These are phyloP conservation scores for Halotydeus destructor DNA, from an alignment of 1,140 invertebrate species.

Conservation along the genomic window DNA sequence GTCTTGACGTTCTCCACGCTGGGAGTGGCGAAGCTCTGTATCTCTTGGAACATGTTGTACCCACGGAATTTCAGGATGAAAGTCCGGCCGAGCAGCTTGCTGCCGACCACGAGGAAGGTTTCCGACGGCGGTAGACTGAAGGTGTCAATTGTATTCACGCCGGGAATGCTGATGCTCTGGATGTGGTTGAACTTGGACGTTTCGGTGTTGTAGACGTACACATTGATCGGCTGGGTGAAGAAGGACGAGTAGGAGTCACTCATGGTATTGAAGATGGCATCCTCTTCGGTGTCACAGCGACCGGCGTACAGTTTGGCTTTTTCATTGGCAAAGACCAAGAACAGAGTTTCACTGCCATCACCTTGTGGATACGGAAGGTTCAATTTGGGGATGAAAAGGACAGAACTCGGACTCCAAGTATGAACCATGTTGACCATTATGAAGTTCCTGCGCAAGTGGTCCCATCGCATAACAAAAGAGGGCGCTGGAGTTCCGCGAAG, in stretches of 20 bases:
- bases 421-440: too few species aligned
- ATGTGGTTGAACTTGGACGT: too few species aligned
- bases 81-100: background rate
- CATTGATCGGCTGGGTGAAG: background rate
- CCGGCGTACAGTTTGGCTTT: background rate
- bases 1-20: background rate
- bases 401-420: too few species aligned
- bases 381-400: too few species aligned
- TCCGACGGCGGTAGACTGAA: background rate
- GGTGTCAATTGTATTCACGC: background rate
- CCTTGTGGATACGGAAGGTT: too few species aligned
- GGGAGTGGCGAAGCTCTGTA: background rate
- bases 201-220: background rate
- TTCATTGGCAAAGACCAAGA: background rate
- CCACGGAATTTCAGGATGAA: background rate
- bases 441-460: too few species aligned
- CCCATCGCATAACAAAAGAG: too few species aligned
- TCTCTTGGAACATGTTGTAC: background rate
- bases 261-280: background rate
- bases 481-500: too few species aligned
- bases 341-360: background rate
- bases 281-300: background rate
- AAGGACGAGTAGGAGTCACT: background rate
- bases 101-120: background rate
- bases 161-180: background rate